Conservation (phyloP, 2,888 invertebrate genomes). For the Dynastes grantii region DNA sequence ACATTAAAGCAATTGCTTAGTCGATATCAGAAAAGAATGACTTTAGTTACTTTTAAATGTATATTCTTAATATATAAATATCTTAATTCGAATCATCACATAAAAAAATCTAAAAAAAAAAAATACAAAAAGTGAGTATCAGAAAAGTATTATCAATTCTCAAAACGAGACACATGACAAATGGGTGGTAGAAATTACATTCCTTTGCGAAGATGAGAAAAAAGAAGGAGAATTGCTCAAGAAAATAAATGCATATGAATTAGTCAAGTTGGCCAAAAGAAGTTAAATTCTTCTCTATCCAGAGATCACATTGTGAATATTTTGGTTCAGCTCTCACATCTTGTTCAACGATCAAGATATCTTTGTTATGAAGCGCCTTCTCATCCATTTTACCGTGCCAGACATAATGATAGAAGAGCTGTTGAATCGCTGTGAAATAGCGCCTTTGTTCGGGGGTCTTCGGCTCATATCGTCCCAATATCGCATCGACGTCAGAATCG, state of each 20-base stretch:
- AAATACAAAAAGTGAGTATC: neutral
- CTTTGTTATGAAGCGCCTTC: constrained; percentile 71
- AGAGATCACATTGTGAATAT: constrained; percentile 84
- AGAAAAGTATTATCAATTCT: constrained; percentile 5
- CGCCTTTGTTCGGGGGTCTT: constrained; percentile 82
- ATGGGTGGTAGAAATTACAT: constrained; percentile 27
- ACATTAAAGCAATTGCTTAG: constrained; percentile 33
- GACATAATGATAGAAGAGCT: constrained; percentile 87
- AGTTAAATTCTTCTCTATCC: constrained; percentile 82
- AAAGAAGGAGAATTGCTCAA: neutral
- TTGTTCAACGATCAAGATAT: constrained; percentile 80
- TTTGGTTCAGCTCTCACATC: constrained; percentile 78
- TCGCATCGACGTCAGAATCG: constrained; percentile 83
- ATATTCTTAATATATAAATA: constrained; percentile 19
- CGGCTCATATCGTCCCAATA: constrained; percentile 80
- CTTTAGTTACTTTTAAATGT: constrained; percentile 43
- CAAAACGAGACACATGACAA: constrained; percentile 9
- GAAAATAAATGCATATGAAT: constrained; percentile 55
- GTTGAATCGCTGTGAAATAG: constrained; percentile 85
- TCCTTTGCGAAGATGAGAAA: constrained; percentile 14
- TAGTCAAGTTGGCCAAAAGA: constrained; percentile 84
- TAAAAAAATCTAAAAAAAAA: neutral
- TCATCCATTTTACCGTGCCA: constrained; percentile 81
- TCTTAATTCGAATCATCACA: constrained; percentile 2
- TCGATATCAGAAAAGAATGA: constrained; percentile 15